Evolutionary conservation across 1,140 invertebrate species (phyloP).

Genomic region (Cherax quadricarinatus): DNA sequence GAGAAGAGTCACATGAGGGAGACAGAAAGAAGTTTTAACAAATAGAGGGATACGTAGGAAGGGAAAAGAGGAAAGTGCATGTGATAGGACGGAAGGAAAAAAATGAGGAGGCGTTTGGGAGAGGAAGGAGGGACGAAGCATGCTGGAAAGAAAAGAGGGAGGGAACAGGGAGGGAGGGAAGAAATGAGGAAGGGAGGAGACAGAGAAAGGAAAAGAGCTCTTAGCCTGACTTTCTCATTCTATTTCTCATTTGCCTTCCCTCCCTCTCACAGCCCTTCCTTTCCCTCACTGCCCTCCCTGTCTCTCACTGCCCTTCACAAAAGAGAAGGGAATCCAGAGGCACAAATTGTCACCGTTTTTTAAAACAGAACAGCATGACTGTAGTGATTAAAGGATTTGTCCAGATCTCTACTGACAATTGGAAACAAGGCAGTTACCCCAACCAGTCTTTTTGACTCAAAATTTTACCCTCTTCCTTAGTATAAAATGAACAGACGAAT

Average conservation of each 20-base stretch:
- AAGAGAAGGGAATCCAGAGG: neutral
- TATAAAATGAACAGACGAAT: no score
- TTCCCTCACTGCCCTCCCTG: neutral
- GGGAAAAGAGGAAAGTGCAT: no score
- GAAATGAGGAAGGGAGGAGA: neutral
- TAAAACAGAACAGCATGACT: conserved; percentile 1
- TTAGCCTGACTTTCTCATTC: no score
- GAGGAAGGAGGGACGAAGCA: no score
- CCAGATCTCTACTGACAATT: conserved; percentile 24
- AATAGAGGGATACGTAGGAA: no score
- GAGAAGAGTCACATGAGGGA: no score
- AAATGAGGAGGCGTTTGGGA: no score
- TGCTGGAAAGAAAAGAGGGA: no score
- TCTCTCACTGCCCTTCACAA: neutral
- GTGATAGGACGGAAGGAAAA: no score
- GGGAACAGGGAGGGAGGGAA: neutral
- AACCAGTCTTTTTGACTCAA: neutral
- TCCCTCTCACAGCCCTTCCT: neutral
- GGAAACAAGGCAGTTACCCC: conserved; percentile 6
- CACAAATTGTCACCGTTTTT: neutral
- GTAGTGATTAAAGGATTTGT: conserved; percentile 13
- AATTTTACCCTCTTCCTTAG: neutral
- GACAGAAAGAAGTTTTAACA: no score
- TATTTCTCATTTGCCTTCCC: neutral
- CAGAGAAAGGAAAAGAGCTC: no score